These are phyloP conservation scores for Xiphydria camelus DNA, from an alignment of 2,888 invertebrate species.

Conservation along the genomic window DNA sequence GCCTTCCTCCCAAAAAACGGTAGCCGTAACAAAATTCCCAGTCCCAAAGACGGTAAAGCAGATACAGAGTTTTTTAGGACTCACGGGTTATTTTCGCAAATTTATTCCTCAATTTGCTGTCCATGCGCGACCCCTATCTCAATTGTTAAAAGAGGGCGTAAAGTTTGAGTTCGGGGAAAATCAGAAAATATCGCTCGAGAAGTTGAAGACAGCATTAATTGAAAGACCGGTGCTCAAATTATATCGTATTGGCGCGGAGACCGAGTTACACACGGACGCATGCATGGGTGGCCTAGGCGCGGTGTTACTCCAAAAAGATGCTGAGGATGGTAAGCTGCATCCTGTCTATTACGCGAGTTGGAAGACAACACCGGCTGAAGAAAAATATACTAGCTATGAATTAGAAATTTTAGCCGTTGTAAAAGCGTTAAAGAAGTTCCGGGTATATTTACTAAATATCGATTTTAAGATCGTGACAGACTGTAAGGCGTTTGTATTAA, in stretches of 20 bases:
- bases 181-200: conserved; percentile 14
- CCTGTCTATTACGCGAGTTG: conserved; percentile 33
- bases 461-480: conserved; percentile 35
- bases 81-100: conserved; percentile 29
- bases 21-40: conserved; percentile 23
- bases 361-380: conserved; percentile 30
- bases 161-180: conserved; percentile 20
- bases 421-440: conserved; percentile 28
- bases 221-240: conserved; percentile 19
- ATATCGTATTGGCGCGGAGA: conserved; percentile 16
- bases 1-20: conserved; percentile 21
- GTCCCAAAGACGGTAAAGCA: conserved; percentile 6
- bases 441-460: conserved; percentile 30
- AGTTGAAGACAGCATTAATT: conserved; percentile 16
- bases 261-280: conserved; percentile 28
- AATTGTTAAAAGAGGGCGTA: conserved; percentile 26
- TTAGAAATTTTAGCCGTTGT: conserved; percentile 34
- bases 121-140: conserved; percentile 33
- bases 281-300: conserved; percentile 28
- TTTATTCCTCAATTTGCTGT: conserved; percentile 24
- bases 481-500: conserved; percentile 18
- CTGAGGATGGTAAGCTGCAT: conserved; percentile 22
- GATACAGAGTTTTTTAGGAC: conserved; percentile 24
- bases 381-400: conserved; percentile 31
- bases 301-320: conserved; percentile 30